These are phyloP conservation scores for Trichosurus vulpecula DNA, from an alignment of 2,797 vertebrate genomes.

Conservation along the genomic window DNA sequence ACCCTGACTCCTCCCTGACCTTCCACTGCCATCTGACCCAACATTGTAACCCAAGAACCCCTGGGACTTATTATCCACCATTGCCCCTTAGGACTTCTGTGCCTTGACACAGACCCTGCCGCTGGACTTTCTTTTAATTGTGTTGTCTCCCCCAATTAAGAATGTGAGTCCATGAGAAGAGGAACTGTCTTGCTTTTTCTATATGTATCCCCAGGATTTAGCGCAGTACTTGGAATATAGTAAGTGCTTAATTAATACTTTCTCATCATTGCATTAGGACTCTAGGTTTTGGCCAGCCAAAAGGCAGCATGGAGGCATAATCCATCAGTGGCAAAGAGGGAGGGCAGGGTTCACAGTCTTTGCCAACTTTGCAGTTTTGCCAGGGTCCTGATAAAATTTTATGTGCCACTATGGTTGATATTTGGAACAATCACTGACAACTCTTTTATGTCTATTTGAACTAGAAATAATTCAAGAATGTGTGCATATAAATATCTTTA, in stretches of 20 bases:
- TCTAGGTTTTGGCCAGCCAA: neutral
- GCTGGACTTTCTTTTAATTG: neutral
- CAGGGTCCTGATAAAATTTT: neutral
- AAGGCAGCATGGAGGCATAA: neutral
- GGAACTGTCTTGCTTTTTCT: neutral
- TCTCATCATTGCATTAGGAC: neutral
- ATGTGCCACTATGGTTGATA: neutral
- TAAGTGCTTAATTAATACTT: neutral
- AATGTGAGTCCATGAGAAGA: neutral
- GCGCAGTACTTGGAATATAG: neutral
- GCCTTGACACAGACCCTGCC: neutral
- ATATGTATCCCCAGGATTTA: neutral
- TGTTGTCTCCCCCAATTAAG: neutral
- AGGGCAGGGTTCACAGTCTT: neutral
- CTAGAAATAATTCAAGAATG: constrained; percentile 58
- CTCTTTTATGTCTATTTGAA: constrained; percentile 47
- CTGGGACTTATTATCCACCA: neutral
- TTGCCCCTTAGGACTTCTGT: neutral
- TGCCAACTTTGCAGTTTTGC: neutral
- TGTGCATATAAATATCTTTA: neutral
- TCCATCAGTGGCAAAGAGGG: neutral
- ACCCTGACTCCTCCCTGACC: neutral
- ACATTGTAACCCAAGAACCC: neutral
- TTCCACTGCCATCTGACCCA: neutral
- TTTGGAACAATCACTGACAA: constrained; percentile 38